phyloP scores from a whole-genome alignment of 2,113 vertebrate species.

The Nothocercus julius region DNA sequence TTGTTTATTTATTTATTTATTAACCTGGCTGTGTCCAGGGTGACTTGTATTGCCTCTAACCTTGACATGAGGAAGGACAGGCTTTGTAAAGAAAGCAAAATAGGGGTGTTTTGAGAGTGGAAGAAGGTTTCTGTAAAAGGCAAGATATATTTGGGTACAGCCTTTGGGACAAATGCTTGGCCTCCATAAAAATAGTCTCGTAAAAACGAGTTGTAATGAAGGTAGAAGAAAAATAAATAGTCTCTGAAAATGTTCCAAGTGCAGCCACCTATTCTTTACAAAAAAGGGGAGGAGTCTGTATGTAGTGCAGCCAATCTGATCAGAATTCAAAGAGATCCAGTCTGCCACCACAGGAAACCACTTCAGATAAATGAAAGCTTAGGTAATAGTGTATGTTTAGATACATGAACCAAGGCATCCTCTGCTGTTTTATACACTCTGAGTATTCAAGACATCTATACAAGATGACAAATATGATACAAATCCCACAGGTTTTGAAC shows the following conservation, averaged over 20 bases:
- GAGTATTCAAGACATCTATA: not conserved
- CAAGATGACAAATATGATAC: not conserved
- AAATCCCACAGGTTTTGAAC: not conserved
- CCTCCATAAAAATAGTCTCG: not conserved
- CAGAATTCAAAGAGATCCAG: not conserved
- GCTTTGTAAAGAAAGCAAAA: not conserved
- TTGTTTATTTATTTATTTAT: not conserved
- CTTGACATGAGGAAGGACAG: not conserved
- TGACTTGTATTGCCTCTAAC: not conserved
- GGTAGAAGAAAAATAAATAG: not conserved
- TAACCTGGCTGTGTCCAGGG: not conserved
- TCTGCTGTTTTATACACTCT: not conserved
- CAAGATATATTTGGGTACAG: not conserved
- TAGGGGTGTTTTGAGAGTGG: not conserved
- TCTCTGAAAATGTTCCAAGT: not conserved
- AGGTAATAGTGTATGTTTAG: not conserved
- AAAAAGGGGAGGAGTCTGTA: not conserved
- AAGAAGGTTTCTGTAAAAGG: not conserved
- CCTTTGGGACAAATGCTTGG: not conserved
- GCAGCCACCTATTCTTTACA: not conserved
- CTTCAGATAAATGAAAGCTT: not conserved
- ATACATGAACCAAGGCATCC: not conserved
- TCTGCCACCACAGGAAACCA: not conserved
- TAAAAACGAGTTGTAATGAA: not conserved
- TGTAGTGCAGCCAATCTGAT: not conserved